phyloP scores from a whole-genome alignment of 2,888 invertebrate species.

The Drosophila longiperda region DNA sequence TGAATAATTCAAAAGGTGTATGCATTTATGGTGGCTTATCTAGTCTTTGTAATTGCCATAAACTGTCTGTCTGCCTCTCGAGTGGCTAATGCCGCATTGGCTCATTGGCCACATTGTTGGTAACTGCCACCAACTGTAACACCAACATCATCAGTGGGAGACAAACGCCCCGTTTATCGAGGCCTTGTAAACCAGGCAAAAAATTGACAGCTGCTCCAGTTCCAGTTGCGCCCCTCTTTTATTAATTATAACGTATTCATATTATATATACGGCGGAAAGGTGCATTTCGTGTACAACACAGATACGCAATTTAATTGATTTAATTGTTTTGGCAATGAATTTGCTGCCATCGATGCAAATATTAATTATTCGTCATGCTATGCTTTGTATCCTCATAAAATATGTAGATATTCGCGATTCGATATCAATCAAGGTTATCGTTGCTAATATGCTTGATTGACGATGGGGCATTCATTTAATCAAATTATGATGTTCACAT shows the following conservation, averaged over 20 bases:
- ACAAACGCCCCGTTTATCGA: constrained; percentile 13
- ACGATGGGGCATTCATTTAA: not conserved
- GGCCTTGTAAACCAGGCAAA: constrained; percentile 6
- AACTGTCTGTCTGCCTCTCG: constrained; percentile 3
- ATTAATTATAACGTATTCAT: constrained; percentile 19
- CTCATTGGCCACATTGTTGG: constrained; percentile 12
- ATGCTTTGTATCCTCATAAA: not conserved
- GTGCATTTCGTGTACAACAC: not conserved
- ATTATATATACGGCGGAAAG: constrained; percentile 3
- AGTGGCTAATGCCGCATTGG: constrained; percentile 9
- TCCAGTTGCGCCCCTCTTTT: constrained; percentile 21
- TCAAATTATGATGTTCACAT: not conserved
- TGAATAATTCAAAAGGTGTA: constrained; percentile 26
- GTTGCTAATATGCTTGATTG: not conserved
- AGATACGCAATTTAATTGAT: not conserved
- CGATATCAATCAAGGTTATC: not conserved
- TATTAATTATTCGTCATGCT: not conserved
- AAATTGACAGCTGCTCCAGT: constrained; percentile 11
- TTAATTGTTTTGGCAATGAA: not conserved
- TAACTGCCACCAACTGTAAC: not conserved
- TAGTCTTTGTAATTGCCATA: constrained; percentile 36
- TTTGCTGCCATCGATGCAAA: constrained; percentile 12
- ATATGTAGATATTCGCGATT: not conserved
- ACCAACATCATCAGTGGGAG: constrained; percentile 1
- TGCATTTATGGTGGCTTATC: constrained; percentile 5